Evolutionary conservation across 2,888 invertebrate species (phyloP), one percentile per base, ranked within the genome.

Genomic region (Seladonia tumulorum): DNA sequence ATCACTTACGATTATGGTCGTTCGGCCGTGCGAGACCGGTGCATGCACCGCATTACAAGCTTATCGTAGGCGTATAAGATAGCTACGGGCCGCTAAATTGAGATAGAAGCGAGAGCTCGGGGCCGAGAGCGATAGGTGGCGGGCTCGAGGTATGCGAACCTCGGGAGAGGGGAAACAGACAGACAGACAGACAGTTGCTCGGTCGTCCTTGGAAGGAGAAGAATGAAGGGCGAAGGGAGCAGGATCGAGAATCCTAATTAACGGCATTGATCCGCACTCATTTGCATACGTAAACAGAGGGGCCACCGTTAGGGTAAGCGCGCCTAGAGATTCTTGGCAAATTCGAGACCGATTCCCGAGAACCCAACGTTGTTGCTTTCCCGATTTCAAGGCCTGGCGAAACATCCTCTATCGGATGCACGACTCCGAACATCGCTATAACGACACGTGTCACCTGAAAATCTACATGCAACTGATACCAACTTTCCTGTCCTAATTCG

Each of bases 211-310:
- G 84, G 74, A 82, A 77, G 87, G 73, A 77, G 82, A 81, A 77
- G 87, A 88, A 81, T 80, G 74, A 85, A 77, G 76, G 77, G 73
- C 76, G 57, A 80, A 81, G 83, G 87, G 86, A 88, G 72, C 72
- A 79, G 76, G 85, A 85, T 87, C 87, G 89, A 84, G 91, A 93
- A 92, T 93, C 91, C 91, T 93, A 92, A 93, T 93, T 93, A 93
- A 89, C 92, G 87, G 88, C 89, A 93, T 92, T 91, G 93, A 91
- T 92, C 91, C 90, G 73, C 80, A 74, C 89, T 90, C 90, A 90
- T 93, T 92, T 93, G 90, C 93, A 93, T 93, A 90, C 88, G 92
- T 92, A 92, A 92, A 92, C 91, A 91, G 90, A 91, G 87, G 88
- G 91, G 22, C 47, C 39, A 60, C 74, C 66, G 68, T 68, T 39